Evolutionary conservation across 2,797 vertebrate species (phyloP).

Genomic region (Dallia pectoralis): DNA sequence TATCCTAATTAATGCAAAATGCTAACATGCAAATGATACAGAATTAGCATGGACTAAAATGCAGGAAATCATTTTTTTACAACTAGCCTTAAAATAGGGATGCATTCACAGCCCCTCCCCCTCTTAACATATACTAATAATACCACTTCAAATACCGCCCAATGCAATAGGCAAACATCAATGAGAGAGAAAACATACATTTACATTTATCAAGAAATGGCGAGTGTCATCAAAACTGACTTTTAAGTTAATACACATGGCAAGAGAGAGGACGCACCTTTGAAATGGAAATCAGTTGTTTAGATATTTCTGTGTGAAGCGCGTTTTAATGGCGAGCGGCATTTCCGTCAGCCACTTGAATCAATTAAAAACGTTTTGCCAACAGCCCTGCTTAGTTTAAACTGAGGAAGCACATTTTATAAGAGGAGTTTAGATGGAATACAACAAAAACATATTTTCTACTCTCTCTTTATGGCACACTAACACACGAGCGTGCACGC

Average conservation of each 20-base stretch:
- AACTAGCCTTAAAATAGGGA: constrained; percentile 11
- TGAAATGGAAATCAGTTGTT: constrained; percentile 70
- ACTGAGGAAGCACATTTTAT: constrained; percentile 29
- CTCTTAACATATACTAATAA: background rate
- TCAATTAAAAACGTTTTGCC: constrained; percentile 65
- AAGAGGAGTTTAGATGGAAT: constrained; percentile 18
- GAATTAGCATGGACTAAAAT: background rate
- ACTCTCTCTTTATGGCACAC: constrained; percentile 22
- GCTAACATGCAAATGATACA: no score
- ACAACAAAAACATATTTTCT: constrained; percentile 37
- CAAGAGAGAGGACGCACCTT: constrained; percentile 52
- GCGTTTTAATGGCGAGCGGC: constrained; percentile 57
- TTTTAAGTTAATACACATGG: constrained; percentile 51
- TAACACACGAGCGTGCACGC: constrained; percentile 13
- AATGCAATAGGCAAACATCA: constrained; percentile 13
- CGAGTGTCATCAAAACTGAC: constrained; percentile 54
- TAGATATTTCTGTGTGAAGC: constrained; percentile 64
- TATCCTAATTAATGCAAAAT: no score
- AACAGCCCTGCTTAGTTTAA: constrained; percentile 52
- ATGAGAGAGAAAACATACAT: constrained; percentile 36
- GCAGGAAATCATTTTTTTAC: constrained; percentile 4
- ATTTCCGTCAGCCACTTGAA: constrained; percentile 67
- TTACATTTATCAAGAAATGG: constrained; percentile 45
- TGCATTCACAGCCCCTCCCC: constrained; percentile 11
- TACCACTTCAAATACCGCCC: background rate